These are phyloP conservation scores for Discoglossus pictus DNA, from an alignment of 2,797 vertebrate species.

Conservation along the genomic window DNA sequence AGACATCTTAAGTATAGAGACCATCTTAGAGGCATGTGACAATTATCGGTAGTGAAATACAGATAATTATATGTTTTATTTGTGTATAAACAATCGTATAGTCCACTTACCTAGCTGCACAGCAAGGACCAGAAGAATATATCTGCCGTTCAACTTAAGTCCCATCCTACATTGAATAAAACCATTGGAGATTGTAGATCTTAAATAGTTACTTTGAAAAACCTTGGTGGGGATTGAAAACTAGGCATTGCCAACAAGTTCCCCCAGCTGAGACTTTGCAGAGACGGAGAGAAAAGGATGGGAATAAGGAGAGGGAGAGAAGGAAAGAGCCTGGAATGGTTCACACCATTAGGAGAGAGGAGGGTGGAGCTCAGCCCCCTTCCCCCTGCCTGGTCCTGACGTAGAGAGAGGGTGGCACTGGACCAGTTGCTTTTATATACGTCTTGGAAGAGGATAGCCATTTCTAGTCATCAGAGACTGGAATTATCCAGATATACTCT, in stretches of 20 bases:
- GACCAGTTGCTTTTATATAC: constrained; percentile 64
- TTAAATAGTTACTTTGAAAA: constrained; percentile 83
- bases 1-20: too few relatives aligned
- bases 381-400: constrained; percentile 70
- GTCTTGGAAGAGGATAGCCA: constrained; percentile 68
- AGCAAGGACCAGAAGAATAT: constrained; percentile 85
- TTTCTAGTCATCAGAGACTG: constrained; percentile 67
- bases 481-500: constrained; percentile 56
- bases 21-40: too few relatives aligned
- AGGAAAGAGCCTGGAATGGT: constrained; percentile 75
- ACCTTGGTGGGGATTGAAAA: constrained; percentile 74
- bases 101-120: constrained; percentile 85
- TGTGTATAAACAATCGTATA: constrained; percentile 7
- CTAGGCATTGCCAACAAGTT: constrained; percentile 82
- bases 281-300: constrained; percentile 61
- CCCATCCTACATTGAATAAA: constrained; percentile 92
- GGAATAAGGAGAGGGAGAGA: constrained; percentile 60
- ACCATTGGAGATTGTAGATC: constrained; percentile 84
- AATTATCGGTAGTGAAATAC: not conserved
- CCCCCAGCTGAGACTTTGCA: constrained; percentile 72
- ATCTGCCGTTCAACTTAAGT: constrained; percentile 91
- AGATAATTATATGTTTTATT: not conserved
- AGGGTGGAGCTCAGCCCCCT: constrained; percentile 75
- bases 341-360: constrained; percentile 82
- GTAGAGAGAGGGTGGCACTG: constrained; percentile 74